Evolutionary conservation across 2,797 vertebrate species (phyloP), one percentile per base, ranked within the genome.

Genomic region (Lophius americanus): DNA sequence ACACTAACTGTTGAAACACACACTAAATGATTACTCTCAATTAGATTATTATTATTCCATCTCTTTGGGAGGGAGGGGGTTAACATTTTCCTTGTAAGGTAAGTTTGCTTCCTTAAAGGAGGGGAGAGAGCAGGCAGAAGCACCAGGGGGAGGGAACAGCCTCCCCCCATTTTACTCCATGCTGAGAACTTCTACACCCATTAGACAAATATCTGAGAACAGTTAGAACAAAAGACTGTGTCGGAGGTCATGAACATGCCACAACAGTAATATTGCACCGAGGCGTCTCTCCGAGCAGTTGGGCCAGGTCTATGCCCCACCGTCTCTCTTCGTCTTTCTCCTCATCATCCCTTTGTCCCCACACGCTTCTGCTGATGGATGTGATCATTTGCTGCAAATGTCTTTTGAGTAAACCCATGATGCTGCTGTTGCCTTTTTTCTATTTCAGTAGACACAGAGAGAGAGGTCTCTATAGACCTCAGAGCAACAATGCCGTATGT

Each of bases 381-480:
- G 92, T 91, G 88, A 78, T 90, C 83, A 93, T 93, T 91, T 90
- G 87, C 86, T 81, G 82, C 89, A 92, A 92, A 92, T 92, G 87
- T 89, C 90, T 83, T 78, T 83, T 9, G 37, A 80, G 87, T 91
- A 88, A 82, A 78, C 65, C 82, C 46, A 59, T 75, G 84, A 88
- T 84, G 80, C 71, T 51, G 82, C 61, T 63, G 81, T 74, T 81
- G 76, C 69, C 75, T 70, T 59, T 70, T 64, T 85, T 75, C 79
- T 66, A 66, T 71, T 63, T 61, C 70, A 60, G 57, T 39, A 60
- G 60, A 70, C 69, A 58, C 54, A 12, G 51, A 68, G 54, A 68
- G 73, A n/a, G n/a, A n/a, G n/a, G n/a, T n/a, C n/a, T n/a, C n/a
- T 41, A 62, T 66, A 70, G 70, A 61, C 48, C 60, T 64, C 70